phyloP scores from a whole-genome alignment of 2,797 vertebrate genomes.

The Halcyon leucocephala region DNA sequence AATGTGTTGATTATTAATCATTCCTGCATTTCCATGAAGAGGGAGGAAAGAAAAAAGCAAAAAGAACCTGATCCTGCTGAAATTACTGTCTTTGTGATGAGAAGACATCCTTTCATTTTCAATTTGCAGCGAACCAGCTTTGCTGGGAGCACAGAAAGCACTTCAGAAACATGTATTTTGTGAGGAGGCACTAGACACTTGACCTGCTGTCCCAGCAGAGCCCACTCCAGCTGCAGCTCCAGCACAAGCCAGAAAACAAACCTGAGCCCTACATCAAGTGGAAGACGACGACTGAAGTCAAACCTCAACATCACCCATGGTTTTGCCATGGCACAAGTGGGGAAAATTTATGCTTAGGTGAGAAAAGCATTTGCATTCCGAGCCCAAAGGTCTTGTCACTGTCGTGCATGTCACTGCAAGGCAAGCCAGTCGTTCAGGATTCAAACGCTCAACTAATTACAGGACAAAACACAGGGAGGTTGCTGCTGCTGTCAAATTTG shows the following conservation, averaged over 20 bases:
- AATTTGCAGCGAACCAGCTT: accelerated
- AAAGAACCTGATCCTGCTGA: background rate
- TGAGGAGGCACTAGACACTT: background rate
- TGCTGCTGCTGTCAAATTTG: background rate
- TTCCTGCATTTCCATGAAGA: background rate
- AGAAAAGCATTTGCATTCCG: background rate
- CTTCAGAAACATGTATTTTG: accelerated
- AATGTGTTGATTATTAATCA: conserved; percentile 57
- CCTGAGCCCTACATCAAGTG: accelerated
- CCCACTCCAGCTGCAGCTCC: background rate
- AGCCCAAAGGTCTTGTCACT: accelerated
- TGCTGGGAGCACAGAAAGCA: background rate
- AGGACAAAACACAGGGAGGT: background rate
- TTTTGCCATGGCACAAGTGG: accelerated
- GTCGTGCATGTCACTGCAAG: accelerated
- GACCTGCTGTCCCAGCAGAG: background rate
- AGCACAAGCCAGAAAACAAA: background rate
- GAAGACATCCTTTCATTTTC: background rate
- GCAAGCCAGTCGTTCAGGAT: background rate
- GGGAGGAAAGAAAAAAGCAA: background rate
- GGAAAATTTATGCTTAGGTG: accelerated
- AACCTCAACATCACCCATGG: accelerated
- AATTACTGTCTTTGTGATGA: background rate
- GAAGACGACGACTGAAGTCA: accelerated
- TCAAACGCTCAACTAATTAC: background rate